Percentiles rank a stretch among this genome's conserved stretches.
Conservation (phyloP, 2,797 vertebrate species). For the Artibeus jamaicensis region DNA sequence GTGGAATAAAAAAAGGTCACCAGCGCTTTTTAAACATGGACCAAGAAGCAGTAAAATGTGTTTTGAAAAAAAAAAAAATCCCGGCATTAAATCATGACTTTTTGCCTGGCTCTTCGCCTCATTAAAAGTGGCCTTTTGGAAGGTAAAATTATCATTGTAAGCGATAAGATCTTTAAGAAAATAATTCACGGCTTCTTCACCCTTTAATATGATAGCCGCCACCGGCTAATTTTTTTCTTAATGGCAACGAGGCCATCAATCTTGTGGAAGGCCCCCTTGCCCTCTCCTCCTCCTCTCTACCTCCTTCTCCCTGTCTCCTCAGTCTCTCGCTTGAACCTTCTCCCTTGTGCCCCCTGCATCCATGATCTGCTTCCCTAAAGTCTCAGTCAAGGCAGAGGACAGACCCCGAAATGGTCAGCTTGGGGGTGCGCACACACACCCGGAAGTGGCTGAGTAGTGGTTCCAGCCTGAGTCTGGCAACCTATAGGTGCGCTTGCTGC, state of each 20-base stretch:
- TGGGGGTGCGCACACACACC: background rate
- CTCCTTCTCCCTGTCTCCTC: slow-evolving; percentile 36
- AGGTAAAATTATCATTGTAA: slow-evolving; percentile 92
- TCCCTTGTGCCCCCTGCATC: background rate
- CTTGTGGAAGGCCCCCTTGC: slow-evolving; percentile 81
- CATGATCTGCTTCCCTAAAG: slow-evolving; percentile 44
- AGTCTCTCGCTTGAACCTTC: slow-evolving; percentile 52
- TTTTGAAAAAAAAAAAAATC: slow-evolving; percentile 87
- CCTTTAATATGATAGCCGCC: slow-evolving; percentile 91
- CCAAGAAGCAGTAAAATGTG: slow-evolving; percentile 89
- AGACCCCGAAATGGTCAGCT: background rate
- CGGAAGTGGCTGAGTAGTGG: background rate
- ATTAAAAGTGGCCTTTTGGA: slow-evolving; percentile 92
- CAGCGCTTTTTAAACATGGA: slow-evolving; percentile 88
- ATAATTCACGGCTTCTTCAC: slow-evolving; percentile 92
- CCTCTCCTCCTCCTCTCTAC: slow-evolving; percentile 76
- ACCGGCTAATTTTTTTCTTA: slow-evolving; percentile 91
- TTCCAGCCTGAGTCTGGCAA: background rate
- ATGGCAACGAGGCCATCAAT: slow-evolving; percentile 90
- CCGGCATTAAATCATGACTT: slow-evolving; percentile 89
- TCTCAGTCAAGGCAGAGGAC: slow-evolving; percentile 28
- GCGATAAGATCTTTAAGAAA: slow-evolving; percentile 92
- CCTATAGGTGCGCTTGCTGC: background rate
- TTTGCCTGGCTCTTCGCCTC: slow-evolving; percentile 87
- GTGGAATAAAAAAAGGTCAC: slow-evolving; percentile 88